Percentiles rank a stretch among this genome's conserved stretches.
Evolutionary conservation across 1,140 invertebrate genomes (phyloP).

Genomic region (Monochamus saltuarius): DNA sequence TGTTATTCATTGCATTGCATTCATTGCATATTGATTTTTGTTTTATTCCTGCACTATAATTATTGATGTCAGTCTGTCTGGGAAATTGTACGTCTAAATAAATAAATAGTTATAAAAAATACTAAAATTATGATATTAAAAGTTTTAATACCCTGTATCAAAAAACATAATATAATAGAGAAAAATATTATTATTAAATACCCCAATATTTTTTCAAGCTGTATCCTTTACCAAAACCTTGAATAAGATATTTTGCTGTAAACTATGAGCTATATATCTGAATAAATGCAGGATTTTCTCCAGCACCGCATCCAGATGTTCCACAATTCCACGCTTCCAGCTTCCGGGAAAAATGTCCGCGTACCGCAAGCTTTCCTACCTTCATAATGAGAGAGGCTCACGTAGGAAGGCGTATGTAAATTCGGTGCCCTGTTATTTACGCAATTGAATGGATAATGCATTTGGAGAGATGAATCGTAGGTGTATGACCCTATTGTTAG

Average conservation of each 20-base stretch:
- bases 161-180: no score
- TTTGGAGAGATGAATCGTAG: conserved; percentile 34
- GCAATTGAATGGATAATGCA: conserved; percentile 36
- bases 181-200: no score
- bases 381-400: neutral
- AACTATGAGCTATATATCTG: neutral
- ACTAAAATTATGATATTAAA: no score
- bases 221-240: no score
- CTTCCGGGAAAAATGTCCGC: neutral
- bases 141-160: no score
- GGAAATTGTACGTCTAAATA: no score
- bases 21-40: no score
- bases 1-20: no score
- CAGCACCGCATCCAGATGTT: neutral
- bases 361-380: neutral
- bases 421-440: conserved; percentile 37
- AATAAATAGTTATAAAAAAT: no score
- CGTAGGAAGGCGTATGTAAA: conserved; percentile 38
- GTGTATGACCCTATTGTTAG: conserved; percentile 34
- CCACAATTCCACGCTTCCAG: neutral
- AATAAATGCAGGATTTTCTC: neutral
- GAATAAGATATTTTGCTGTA: neutral
- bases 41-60: no score
- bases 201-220: no score
- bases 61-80: no score